phyloP scores from a whole-genome alignment of 2,113 vertebrate species.

The Engraulis encrasicolus region DNA sequence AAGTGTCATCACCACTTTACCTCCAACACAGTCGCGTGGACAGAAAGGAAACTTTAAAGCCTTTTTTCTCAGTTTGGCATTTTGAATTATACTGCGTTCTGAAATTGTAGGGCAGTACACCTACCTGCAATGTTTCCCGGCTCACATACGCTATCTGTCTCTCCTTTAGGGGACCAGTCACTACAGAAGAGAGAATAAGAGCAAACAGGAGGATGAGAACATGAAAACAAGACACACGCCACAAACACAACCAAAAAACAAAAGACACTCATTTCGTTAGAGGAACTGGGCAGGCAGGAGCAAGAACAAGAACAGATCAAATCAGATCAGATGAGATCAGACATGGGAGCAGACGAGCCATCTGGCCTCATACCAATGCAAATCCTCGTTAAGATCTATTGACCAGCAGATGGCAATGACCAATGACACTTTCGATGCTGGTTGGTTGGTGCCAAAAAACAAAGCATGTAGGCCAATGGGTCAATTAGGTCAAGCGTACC shows the following conservation, averaged over 20 bases:
- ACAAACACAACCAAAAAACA: too few species aligned
- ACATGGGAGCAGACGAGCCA: neutral
- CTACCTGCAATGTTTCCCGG: conserved; percentile 78
- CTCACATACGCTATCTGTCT: conserved; percentile 80
- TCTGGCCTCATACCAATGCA: neutral
- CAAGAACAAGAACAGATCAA: neutral
- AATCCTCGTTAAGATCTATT: neutral
- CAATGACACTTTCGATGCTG: neutral
- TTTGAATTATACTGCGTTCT: too few species aligned
- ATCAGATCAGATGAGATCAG: too few species aligned
- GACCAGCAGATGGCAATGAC: neutral
- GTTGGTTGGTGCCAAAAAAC: neutral
- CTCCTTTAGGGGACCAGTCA: conserved; percentile 77
- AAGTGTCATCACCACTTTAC: too few species aligned
- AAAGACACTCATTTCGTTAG: neutral
- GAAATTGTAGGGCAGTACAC: neutral
- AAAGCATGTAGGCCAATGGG: conserved; percentile 15
- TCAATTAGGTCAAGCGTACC: conserved; percentile 60
- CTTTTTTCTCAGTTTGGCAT: too few species aligned
- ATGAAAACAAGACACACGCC: neutral
- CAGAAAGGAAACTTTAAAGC: too few species aligned
- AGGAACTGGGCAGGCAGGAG: neutral
- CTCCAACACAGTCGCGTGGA: too few species aligned
- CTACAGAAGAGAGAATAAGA: conserved; percentile 54
- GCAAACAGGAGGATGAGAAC: neutral